Evolutionary conservation across 2,888 invertebrate genomes (phyloP).

Genomic region (Nephrotoma appendiculata): DNA sequence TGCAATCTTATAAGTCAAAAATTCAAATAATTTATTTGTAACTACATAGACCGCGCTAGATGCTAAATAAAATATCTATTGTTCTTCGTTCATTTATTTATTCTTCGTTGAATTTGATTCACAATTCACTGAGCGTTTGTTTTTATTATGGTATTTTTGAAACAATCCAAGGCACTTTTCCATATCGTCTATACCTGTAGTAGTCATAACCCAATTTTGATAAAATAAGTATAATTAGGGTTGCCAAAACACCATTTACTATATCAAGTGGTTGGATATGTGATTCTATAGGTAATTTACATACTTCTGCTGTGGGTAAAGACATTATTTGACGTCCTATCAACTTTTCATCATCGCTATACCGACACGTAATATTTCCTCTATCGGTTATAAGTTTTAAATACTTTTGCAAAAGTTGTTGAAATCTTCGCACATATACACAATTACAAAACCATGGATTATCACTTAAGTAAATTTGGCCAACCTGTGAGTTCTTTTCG

Average conservation of each 20-base stretch:
- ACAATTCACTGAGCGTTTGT: neutral
- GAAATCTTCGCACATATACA: constrained; percentile 61
- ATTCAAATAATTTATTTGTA: no score
- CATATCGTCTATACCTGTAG: constrained; percentile 63
- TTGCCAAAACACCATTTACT: constrained; percentile 51
- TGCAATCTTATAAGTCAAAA: no score
- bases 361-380: constrained; percentile 53
- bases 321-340: constrained; percentile 43
- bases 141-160: constrained; percentile 50
- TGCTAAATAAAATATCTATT: no score
- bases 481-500: constrained; percentile 53
- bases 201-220: constrained; percentile 69
- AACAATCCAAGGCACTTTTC: constrained; percentile 71
- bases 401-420: constrained; percentile 53
- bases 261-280: constrained; percentile 56
- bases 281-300: constrained; percentile 37
- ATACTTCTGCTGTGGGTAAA: constrained; percentile 53
- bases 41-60: no score
- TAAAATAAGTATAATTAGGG: constrained; percentile 53
- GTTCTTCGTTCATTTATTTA: no score
- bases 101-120: neutral
- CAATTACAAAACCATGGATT: constrained; percentile 80
- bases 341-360: constrained; percentile 36
- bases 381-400: constrained; percentile 53
- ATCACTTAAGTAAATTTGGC: constrained; percentile 50